These are phyloP conservation scores for Eurystomus gularis DNA, from an alignment of 2,113 vertebrate species.

Conservation along the genomic window DNA sequence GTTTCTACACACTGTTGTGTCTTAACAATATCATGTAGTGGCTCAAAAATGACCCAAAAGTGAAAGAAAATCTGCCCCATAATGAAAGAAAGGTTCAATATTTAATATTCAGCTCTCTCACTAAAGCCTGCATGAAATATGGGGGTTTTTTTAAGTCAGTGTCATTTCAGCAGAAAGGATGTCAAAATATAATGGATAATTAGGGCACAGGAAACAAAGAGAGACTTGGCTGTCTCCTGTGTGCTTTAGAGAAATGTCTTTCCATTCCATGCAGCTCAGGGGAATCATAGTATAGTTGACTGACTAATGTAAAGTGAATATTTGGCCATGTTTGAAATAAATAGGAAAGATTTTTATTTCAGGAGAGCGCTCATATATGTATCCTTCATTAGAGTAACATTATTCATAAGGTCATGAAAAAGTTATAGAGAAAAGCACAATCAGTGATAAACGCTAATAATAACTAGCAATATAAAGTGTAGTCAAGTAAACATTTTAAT, in stretches of 20 bases:
- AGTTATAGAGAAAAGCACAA: not conserved
- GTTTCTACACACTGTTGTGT: not conserved
- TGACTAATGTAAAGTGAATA: conserved; percentile 7
- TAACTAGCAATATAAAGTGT: not conserved
- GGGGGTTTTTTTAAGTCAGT: not conserved
- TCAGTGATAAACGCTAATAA: not conserved
- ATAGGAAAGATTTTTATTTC: not conserved
- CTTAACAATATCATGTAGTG: not conserved
- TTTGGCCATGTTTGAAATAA: conserved; percentile 30
- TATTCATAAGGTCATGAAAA: not conserved
- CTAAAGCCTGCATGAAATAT: not conserved
- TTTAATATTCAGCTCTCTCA: not conserved
- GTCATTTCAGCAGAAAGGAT: conserved; percentile 2
- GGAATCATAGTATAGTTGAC: not conserved
- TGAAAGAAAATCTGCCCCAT: not conserved
- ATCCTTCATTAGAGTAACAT: not conserved
- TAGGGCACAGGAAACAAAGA: conserved; percentile 25
- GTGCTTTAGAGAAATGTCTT: not conserved
- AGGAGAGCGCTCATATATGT: not conserved
- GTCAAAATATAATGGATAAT: conserved; percentile 33
- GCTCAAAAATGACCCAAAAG: not conserved
- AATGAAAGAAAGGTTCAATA: not conserved
- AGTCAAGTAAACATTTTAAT: not conserved
- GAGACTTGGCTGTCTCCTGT: not conserved
- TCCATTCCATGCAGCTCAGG: not conserved